Conservation (phyloP, 2,888 invertebrate genomes). For the Andrena flavipes region DNA sequence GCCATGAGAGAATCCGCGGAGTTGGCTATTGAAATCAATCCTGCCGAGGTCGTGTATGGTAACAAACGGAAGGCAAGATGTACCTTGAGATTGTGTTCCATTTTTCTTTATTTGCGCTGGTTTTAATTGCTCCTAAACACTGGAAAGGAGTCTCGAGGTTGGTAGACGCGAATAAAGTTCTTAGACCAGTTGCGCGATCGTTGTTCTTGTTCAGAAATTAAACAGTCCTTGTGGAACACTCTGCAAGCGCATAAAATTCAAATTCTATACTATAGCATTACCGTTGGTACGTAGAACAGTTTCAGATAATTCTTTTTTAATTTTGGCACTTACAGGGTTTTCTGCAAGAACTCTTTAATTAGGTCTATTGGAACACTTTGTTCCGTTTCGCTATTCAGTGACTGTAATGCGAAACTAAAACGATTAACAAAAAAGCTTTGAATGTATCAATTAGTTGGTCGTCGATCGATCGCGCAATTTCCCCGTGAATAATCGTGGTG, state of each 20-base stretch:
- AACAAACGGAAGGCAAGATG: slow-evolving; percentile 3
- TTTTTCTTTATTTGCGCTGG: not conserved
- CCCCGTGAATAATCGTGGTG: not conserved
- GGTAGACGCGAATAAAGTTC: not conserved
- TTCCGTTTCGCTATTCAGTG: not conserved
- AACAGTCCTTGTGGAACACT: no score
- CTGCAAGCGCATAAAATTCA: no score
- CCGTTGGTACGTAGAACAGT: no score
- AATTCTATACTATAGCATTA: no score
- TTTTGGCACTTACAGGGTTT: no score
- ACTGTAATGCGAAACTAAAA: not conserved
- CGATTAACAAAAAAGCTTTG: not conserved
- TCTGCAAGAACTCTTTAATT: not conserved
- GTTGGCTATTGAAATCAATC: slow-evolving; percentile 1
- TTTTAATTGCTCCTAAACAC: not conserved
- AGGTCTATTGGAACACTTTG: not conserved
- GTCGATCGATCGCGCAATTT: slow-evolving; percentile 21
- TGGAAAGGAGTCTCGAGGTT: not conserved
- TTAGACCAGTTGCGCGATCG: not conserved
- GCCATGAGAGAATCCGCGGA: slow-evolving; percentile 32
- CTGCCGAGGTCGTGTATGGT: slow-evolving; percentile 13
- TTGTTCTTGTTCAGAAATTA: no score
- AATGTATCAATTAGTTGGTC: not conserved
- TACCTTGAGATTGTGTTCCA: slow-evolving; percentile 2
- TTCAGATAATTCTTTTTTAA: no score